A percentile compares a stretch with the other conserved stretches of the same genome.
Evolutionary conservation across 2,888 invertebrate genomes (phyloP).

Genomic region (Laothoe populi): DNA sequence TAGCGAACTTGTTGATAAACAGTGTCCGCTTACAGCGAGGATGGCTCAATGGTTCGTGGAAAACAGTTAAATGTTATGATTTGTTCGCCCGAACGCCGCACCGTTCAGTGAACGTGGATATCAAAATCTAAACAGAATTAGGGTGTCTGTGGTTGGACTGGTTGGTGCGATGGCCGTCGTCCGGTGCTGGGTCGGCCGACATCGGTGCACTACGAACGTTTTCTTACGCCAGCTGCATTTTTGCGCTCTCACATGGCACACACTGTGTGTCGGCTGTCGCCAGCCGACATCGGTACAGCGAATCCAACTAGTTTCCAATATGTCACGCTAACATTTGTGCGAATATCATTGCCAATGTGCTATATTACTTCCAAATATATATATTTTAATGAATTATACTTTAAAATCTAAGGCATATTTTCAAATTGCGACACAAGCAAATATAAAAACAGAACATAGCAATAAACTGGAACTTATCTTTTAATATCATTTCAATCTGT

Average conservation of each 20-base stretch:
- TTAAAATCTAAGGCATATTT: neutral
- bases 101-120: slow-evolving; percentile 45
- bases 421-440: neutral
- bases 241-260: slow-evolving; percentile 52
- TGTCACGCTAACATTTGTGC: slow-evolving; percentile 5
- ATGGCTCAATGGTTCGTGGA: slow-evolving; percentile 54
- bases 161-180: neutral
- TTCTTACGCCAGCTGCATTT: slow-evolving; percentile 63
- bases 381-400: neutral
- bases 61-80: slow-evolving; percentile 47
- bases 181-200: neutral
- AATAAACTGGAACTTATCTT: slow-evolving; percentile 69
- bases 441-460: slow-evolving; percentile 1
- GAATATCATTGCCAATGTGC: neutral
- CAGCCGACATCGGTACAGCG: slow-evolving; percentile 8
- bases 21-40: slow-evolving; percentile 72
- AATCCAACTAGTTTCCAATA: neutral
- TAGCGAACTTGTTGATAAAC: slow-evolving; percentile 72
- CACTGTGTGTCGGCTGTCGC: slow-evolving; percentile 14
- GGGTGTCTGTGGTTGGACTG: slow-evolving; percentile 39
- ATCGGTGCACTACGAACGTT: slow-evolving; percentile 34
- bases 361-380: neutral
- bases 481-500: slow-evolving; percentile 83
- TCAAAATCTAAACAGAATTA: slow-evolving; percentile 52
- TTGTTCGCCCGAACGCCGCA: slow-evolving; percentile 6